Percentiles rank a stretch among this genome's conserved stretches.
phyloP scores from a whole-genome alignment of 2,797 vertebrate species.

The Mus spretus region DNA sequence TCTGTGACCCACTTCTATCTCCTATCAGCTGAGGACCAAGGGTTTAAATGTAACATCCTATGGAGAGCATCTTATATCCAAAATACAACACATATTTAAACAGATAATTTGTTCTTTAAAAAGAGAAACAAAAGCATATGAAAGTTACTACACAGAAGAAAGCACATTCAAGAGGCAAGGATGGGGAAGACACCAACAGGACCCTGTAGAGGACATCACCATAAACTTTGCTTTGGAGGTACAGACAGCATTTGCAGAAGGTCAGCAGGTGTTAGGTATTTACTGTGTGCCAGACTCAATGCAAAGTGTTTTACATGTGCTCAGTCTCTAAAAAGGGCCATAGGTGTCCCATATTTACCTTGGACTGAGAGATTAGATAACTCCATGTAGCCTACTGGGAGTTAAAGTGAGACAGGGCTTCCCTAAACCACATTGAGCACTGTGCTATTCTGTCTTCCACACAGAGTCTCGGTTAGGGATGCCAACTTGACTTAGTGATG shows the following conservation, averaged over 20 bases:
- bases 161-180: not conserved
- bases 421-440: not conserved
- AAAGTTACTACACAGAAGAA: not conserved
- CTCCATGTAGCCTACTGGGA: not conserved
- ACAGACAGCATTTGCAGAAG: not conserved
- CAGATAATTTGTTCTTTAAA: not conserved
- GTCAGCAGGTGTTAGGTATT: not conserved
- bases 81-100: not conserved
- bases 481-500: not conserved
- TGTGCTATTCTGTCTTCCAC: not conserved
- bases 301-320: not conserved
- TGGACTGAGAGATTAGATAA: not conserved
- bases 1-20: not conserved
- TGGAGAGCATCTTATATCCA: not conserved
- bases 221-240: not conserved
- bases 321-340: not conserved
- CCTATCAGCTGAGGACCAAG: not conserved
- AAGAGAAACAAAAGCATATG: not conserved
- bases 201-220: accelerated
- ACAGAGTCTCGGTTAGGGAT: not conserved
- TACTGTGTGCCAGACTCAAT: not conserved
- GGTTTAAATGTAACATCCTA: not conserved
- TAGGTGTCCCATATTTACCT: not conserved
- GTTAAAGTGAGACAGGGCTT: not conserved
- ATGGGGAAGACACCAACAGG: not conserved